Evolutionary conservation across 2,113 vertebrate species (phyloP), one percentile per base, ranked within the genome.

Genomic region (Hucho hucho): DNA sequence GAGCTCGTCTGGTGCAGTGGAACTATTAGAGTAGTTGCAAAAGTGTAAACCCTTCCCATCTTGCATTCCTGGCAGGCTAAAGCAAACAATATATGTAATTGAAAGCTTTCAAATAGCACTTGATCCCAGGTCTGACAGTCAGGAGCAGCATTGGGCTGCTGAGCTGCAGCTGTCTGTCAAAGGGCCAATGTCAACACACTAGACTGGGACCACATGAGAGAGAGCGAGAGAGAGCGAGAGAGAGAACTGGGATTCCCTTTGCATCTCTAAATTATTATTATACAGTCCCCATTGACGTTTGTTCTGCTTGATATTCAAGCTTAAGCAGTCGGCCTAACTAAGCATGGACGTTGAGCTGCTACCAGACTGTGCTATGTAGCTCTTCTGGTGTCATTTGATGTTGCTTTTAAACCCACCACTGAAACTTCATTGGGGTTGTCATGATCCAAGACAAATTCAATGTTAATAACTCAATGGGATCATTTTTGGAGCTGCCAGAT

Each of bases 1-100:
- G 56, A 58, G 46, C 11, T 47, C 3, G 4, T 58, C 20, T 58
- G 56, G 14, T 58, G 56, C 56, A 58, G 16, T 49, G 58, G 22
- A 25, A 70, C 56, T n/a, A 58, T 58, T n/a, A 58, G 4, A 58
- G 2, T 58, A 72, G 74, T 77, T 75, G 65, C 78, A 68, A 59
- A 6, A 66, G 20, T 16, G 2, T 58, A 20, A 16, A 58, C 4
- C 56, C 56, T 3, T 1, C 20, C 56, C 14, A n/a, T 12, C 20
- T 58, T 58, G 14, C 14, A 5, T 18, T 58, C 20, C 20, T 58
- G 20, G 56, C 73, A 49, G 70, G 75, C 77, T 76, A 69, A 58
- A 80, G 47, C 46, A 67, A 80, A 70, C 71, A 63, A 61, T 29
- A n/a, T 56, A 46, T 63, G 81, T 81, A 81, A 75, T 83, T 77